Base-by-base conservation (phyloP, 2,113 vertebrate genomes). In the Myrmecophaga tridactyla region DNA sequence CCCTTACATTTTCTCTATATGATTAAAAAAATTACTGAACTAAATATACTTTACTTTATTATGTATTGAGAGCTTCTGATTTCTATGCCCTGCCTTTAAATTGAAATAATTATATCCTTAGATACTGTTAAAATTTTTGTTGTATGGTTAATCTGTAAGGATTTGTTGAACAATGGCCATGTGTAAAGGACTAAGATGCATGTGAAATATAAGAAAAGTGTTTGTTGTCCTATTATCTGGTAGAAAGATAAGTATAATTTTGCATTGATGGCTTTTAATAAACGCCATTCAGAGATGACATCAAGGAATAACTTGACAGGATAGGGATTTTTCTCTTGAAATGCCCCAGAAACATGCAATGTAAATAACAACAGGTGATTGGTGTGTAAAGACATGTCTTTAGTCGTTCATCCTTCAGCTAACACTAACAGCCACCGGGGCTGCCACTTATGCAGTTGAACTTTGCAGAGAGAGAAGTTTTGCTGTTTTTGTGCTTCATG, bases 331-430 rank as follows among this genome's bases (percentile, higher is more conserved):
- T 86, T 9, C 12, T 70, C 53, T 53, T n/a, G 46, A 18, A 58
- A n/a, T 20, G 29, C 56, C 51, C 12, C n/a, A 13, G 27, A 73
- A 41, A 5, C n/a, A 56, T 75, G 12, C 48, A 27, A 3, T 63
- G 7, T 11, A 6, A 34, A 56, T 53, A 17, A 17, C 9, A 8
- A 15, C 15, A 6, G 17, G 12, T 36, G 4, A 60, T 7, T 87
- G 25, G 29, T 27, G 4, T n/a, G 41, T 15, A 15, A 48, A 73
- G 69, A 14, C 46, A 78, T 53, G 41, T 1, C 58, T 11, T 7
- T 18, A n/a, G n/a, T 18, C 4, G 1, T 1, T 20, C 46, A 20
- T 67, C 4, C 8, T 27, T 51, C n/a, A 36, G 8, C 2, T 7
- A 41, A 34, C 17, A 67, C 27, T 77, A 41, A 34, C 7, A 56